Base-by-base conservation (phyloP, 2,797 vertebrate species). In the Acropternis orthonyx region DNA sequence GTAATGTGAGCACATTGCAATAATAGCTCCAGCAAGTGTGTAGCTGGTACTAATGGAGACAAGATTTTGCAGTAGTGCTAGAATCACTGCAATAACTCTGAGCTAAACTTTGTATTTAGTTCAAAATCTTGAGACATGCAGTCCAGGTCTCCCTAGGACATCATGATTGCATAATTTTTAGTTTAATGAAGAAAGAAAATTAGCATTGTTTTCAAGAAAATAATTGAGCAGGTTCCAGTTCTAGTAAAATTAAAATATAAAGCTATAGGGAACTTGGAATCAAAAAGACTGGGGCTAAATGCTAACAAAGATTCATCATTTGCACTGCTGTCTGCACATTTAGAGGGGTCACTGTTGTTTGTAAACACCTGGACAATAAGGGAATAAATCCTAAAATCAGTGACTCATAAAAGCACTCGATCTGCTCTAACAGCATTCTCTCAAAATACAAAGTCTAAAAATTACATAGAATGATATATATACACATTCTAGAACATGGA, bases 391-490 rank as follows among this genome's bases (percentile, higher is more conserved):
- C 43, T 48, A 36, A 67, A 37, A 23, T n/a, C 6, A 78, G 46
- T 37, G 28, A 62, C 19, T 44, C 26, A 43, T 28, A 74, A 61
- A 85, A 74, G 37, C 51, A 61, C 21, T 66, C 52, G 34, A 27
- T 66, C 62, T 93, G 41, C 72, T 77, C 24, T 27, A 78, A 52
- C 28, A 69, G 46, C 12, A 37, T 17, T 54, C 6, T 76, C 34
- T n/a, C 19, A 34, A 88, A 94, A 73, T 39, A 71, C 39, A 62
- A 85, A 82, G 28, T 24, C 23, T 56, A 65, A 77, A 88, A 77
- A 52, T 51, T 77, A 59, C 67, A 66, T 9, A 73, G 37, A 75
- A 55, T 23, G 1, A 51, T 32, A 86, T 3, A 56, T 26, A 78
- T 3, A n/a, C 1, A 49, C 2, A 23, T 66, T 76, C 46, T 61